Conservation (phyloP, 2,888 invertebrate species). For the Hydrotaea cyrtoneurina region DNA sequence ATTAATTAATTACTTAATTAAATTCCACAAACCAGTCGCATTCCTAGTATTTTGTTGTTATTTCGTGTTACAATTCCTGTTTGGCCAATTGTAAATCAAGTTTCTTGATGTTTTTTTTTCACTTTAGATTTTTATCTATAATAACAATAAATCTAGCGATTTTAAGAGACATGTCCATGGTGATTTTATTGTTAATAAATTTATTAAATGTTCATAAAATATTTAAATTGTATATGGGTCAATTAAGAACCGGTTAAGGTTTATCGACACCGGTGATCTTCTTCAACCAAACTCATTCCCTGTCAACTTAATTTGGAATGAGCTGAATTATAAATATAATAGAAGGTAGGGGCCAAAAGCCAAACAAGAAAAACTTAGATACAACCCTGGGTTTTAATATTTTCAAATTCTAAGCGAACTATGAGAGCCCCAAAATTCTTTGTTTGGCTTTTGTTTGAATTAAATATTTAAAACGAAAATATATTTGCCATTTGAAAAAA, state of each 20-base stretch:
- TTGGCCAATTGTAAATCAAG: not conserved
- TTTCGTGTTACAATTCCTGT: not conserved
- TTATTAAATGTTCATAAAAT: constrained; percentile 5
- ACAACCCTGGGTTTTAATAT: too few species aligned
- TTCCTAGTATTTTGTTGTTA: not conserved
- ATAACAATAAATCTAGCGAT: not conserved
- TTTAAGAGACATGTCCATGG: not conserved
- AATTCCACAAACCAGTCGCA: constrained; percentile 3
- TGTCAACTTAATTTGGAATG: too few species aligned
- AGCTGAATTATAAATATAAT: too few species aligned
- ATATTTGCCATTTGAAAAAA: too few species aligned
- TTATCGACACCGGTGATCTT: not conserved
- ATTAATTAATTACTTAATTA: constrained; percentile 28
- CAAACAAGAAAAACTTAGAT: too few species aligned
- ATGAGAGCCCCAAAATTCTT: too few species aligned
- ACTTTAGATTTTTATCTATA: constrained; percentile 1
- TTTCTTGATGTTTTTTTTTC: not conserved
- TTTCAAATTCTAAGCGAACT: too few species aligned
- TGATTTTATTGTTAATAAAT: constrained; percentile 13
- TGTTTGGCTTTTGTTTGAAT: too few species aligned
- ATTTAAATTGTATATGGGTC: not conserved
- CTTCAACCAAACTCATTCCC: too few species aligned
- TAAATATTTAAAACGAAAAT: too few species aligned
- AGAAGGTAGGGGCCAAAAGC: too few species aligned
- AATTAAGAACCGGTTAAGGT: not conserved